Evolutionary conservation across 2,113 vertebrate genomes (phyloP), one percentile per base, ranked within the genome.

Genomic region (Nothoprocta perdicaria): DNA sequence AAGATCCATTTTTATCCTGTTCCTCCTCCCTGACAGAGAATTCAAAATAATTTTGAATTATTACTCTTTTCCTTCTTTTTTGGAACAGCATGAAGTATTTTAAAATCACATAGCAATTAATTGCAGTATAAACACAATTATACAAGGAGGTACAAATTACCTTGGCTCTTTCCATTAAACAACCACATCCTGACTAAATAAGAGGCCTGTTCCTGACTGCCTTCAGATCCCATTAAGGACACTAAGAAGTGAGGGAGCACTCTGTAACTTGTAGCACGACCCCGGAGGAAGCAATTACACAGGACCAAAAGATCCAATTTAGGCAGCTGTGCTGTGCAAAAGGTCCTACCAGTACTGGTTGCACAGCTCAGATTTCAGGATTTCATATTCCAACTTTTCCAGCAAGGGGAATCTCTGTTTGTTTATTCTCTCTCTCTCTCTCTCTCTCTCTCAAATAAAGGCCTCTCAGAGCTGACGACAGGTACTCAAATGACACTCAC

Each of bases 1-100:
- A 89, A 92, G 78, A 92, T 83, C 84, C 89, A 38, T 95, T 93
- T 92, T 92, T 87, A 92, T 14, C 67, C 46, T 52, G n/a, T 50
- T 41, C 68, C 43, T 71, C 57, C 16, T 90, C 33, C 79, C 41
- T 82, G 72, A 93, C 72, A 80, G 62, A 69, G 87, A 92, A 89
- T 72, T 92, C 58, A 75, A 72, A 94, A 93, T 68, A 3, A 2
- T 6, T 72, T 10, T 87, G 87, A 93, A 84, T 84, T 77, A 92
- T 50, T 66, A 55, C 43, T 14, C 40, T 77, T 88, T 71, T 5
- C 19, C 14, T 63, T 38, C 10, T 57, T 66, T 43, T 80, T 43
- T 60, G 17, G 68, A 92, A 27, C 26, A 69, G 84, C 87, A 88
- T 7, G 9, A 89, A 93, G 1, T 68, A 27, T 53, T 86, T 88